Percentiles rank a stretch among this genome's conserved stretches.
Conservation (phyloP, 1,140 invertebrate genomes). For the Ericerus pela region DNA sequence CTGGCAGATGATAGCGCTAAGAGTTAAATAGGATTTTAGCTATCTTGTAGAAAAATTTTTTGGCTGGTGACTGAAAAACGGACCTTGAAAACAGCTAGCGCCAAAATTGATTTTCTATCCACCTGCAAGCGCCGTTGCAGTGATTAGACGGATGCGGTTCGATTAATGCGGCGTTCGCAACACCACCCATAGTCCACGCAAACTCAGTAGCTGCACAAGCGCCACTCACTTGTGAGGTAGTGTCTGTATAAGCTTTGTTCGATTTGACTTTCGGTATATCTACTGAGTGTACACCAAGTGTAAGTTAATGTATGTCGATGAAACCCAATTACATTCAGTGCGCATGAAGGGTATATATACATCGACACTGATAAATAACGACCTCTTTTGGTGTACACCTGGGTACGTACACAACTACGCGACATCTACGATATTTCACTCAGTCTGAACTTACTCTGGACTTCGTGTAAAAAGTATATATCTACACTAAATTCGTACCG, state of each 20-base stretch:
- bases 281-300: too few relatives aligned
- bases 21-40: neutral
- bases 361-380: too few relatives aligned
- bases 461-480: too few relatives aligned
- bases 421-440: too few relatives aligned
- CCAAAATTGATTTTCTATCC: neutral
- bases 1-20: too few relatives aligned
- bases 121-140: constrained; percentile 2
- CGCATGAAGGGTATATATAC: too few relatives aligned
- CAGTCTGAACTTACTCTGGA: too few relatives aligned
- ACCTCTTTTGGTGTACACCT: too few relatives aligned
- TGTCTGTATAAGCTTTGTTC: neutral
- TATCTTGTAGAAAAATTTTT: neutral
- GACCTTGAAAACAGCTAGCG: neutral
- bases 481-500: too few relatives aligned
- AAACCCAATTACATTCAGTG: neutral
- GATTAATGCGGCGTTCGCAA: neutral
- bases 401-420: too few relatives aligned
- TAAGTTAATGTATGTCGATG: neutral
- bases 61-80: neutral
- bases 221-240: neutral
- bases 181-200: neutral
- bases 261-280: too few relatives aligned
- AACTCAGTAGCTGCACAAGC: neutral
- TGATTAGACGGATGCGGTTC: constrained; percentile 1